Percentiles rank a stretch among this genome's conserved stretches.
Conservation (phyloP, 2,888 invertebrate species). For the Nowickia ferox region DNA sequence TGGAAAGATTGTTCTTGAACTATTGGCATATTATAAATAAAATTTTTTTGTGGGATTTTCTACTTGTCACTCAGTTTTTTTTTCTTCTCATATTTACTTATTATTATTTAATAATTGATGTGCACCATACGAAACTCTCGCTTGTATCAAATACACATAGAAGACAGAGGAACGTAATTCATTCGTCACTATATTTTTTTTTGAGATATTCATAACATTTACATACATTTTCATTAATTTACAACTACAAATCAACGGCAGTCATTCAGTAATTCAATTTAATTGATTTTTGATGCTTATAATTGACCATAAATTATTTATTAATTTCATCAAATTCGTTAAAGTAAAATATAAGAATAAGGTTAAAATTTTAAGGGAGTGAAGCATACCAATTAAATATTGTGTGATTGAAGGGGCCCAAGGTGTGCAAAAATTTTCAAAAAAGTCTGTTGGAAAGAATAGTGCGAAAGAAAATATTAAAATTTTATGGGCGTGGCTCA, state of each 20-base stretch:
- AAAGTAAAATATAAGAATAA: slow-evolving; percentile 31
- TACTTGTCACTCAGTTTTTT: background rate
- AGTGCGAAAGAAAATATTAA: too few species aligned
- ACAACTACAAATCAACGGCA: slow-evolving; percentile 25
- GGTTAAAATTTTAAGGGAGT: background rate
- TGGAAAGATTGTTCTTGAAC: too few species aligned
- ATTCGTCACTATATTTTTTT: slow-evolving; percentile 26
- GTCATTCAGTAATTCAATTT: slow-evolving; percentile 33
- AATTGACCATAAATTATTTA: slow-evolving; percentile 52
- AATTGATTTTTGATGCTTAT: slow-evolving; percentile 41
- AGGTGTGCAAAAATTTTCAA: too few species aligned
- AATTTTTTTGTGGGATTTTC: background rate
- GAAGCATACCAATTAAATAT: too few species aligned
- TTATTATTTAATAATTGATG: slow-evolving; percentile 40
- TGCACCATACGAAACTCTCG: slow-evolving; percentile 50
- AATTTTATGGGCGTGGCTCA: too few species aligned
- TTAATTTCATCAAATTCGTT: slow-evolving; percentile 39
- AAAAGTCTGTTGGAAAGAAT: too few species aligned
- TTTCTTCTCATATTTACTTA: background rate
- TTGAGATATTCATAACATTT: slow-evolving; percentile 25
- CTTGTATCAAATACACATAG: slow-evolving; percentile 38
- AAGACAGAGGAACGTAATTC: slow-evolving; percentile 36
- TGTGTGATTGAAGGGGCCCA: too few species aligned
- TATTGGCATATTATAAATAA: background rate
- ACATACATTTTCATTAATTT: slow-evolving; percentile 45